Evolutionary conservation across 2,888 invertebrate genomes (phyloP), one percentile per base, ranked within the genome.

Genomic region (Andrena chrysosceles): DNA sequence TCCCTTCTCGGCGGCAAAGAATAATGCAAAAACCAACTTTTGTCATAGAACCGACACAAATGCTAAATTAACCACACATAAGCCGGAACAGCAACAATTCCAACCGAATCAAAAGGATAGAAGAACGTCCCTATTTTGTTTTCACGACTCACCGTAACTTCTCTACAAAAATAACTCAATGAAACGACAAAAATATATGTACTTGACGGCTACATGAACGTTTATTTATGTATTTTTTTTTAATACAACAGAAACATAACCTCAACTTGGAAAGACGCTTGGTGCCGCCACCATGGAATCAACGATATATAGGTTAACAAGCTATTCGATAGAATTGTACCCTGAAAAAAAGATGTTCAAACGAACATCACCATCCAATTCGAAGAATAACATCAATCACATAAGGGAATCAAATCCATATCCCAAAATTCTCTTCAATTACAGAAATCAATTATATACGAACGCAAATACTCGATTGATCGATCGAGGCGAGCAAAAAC

Each of bases 161-260:
- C 33, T 33, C 59, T 86, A 88, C 62, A 79, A 86, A 86, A 87
- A 86, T 80, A 81, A 86, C 79, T 77, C 64, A 86, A 83, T 77
- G 73, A 86, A 79, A 77, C 52, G 33, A 69, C 63, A 71, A 82
- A 76, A 74, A 67, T 76, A 72, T 68, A 73, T 77, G 10, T 62
- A 54, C 48, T 87, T 84, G 63, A 63, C 81, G 81, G 56, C 83
- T 85, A 88, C 88, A 88, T 83, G 71, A 86, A 88, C 83, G 66
- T 83, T 83, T 83, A 86, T 82, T 87, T 87, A 70, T 75, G 60
- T 86, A 64, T 62, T 63, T 81, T 23, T 33, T 64, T 78, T 42
- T 63, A 72, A 69, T 56, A 60, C 67, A 74, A 54, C 56, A 73
- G 84, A 64, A 88, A 77, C 87, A 88, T 88, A 88, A 88, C 87